phyloP scores from a whole-genome alignment of 2,888 invertebrate genomes.

The Mythimna loreyi region DNA sequence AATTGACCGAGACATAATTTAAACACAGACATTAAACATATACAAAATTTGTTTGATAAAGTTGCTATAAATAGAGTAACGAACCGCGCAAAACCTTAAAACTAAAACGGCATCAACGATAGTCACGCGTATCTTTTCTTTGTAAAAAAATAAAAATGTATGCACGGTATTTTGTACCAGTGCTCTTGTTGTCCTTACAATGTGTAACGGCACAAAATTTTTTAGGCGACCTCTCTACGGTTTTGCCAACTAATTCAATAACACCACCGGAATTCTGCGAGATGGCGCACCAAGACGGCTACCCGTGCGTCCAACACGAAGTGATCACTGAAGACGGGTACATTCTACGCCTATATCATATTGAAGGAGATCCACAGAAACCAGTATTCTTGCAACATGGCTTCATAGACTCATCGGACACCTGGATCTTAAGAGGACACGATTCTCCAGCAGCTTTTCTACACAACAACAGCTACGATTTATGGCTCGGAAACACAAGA shows the following conservation, averaged over 20 bases:
- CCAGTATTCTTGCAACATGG: constrained; percentile 6
- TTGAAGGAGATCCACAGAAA: constrained; percentile 19
- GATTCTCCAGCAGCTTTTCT: constrained; percentile 15
- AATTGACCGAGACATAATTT: neutral
- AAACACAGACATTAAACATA: neutral
- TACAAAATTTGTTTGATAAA: neutral
- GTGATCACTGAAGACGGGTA: constrained; percentile 30
- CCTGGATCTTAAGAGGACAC: constrained; percentile 13
- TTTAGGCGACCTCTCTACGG: neutral
- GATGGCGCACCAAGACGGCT: constrained; percentile 10
- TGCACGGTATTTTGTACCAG: neutral
- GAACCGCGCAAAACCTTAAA: neutral
- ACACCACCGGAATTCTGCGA: constrained; percentile 16
- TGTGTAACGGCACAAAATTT: neutral
- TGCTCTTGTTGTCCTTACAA: constrained; percentile 1
- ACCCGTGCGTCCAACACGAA: constrained; percentile 6
- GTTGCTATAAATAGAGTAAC: neutral
- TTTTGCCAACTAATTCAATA: constrained; percentile 1
- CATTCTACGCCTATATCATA: neutral
- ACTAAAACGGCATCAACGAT: neutral
- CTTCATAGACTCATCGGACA: constrained; percentile 5
- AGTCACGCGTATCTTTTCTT: neutral
- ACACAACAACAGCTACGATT: constrained; percentile 15
- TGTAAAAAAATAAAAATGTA: neutral
- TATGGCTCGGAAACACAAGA: constrained; percentile 26